Base-by-base conservation (phyloP, 1,140 invertebrate species). In the Cherax destructor region DNA sequence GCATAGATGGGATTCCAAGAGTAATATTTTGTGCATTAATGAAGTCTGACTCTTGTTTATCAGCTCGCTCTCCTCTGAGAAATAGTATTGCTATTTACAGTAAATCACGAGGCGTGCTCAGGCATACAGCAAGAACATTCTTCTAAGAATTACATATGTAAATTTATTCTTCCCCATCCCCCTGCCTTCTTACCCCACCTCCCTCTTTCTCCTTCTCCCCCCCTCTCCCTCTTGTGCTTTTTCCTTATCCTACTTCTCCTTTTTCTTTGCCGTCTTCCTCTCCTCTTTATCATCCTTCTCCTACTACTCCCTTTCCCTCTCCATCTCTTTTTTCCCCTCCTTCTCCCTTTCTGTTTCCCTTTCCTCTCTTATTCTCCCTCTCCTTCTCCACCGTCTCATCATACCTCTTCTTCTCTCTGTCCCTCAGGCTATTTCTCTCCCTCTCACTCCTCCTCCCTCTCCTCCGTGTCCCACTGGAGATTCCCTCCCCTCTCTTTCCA, bases 31-130 rank as follows among this genome's bases (percentile, higher is more conserved):
- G 6, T n/a, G 11, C 21, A 30, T 24, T 74, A 74, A 74, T 74
- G 69, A 74, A 74, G 69, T n/a, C 69, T 74, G 69, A 74, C 69
- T 41, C 69, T 74, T 74, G 24, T 30, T 74, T 74, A 74, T 74
- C 69, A 74, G n/a, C 9, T n/a, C 24, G 69, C 69, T 74, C n/a
- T 74, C 69, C 69, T 9, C 69, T 10, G 11, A 74, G 69, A 74
- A 74, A 74, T 74, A 74, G 69, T 11, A 30, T 74, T 74, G 69
- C 69, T 74, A 74, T 74, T 74, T 30, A 74, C 69, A 74, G 69
- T 74, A 74, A 74, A 74, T 74, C 69, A 74, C 6, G n/a, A 30
- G 21, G n/a, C 69, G 69, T 74, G 69, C 69, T 30, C n/a, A 30
- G 7, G 69, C 69, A 30, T 74, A 74, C 69, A 74, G 11, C n/a